Evolutionary conservation across 2,888 invertebrate genomes (phyloP).

Genomic region (Troglohyphantes excavatus): DNA sequence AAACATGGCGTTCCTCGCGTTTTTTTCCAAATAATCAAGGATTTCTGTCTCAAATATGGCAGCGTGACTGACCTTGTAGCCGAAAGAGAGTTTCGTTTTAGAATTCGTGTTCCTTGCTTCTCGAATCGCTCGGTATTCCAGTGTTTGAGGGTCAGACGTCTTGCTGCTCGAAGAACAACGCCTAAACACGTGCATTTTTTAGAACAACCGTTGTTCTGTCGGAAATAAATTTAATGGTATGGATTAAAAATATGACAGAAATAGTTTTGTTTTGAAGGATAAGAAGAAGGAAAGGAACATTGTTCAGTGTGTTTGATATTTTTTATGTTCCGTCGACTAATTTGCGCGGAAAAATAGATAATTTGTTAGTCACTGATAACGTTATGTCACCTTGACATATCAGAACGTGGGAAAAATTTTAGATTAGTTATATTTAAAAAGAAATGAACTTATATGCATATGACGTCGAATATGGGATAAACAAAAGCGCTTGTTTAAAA

Average conservation of each 20-base stretch:
- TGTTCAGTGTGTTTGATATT: too few relatives aligned
- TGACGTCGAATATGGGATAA: too few relatives aligned
- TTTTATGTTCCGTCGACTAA: too few relatives aligned
- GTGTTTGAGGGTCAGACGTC: background rate
- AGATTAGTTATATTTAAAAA: too few relatives aligned
- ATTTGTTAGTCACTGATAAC: too few relatives aligned
- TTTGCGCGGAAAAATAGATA: too few relatives aligned
- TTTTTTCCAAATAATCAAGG: background rate
- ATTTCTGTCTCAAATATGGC: background rate
- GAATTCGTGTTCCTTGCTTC: background rate
- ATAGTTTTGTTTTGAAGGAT: background rate
- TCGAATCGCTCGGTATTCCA: constrained; percentile 1
- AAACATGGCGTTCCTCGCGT: too few relatives aligned
- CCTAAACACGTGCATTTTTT: background rate
- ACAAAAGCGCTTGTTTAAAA: too few relatives aligned
- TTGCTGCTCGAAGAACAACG: background rate
- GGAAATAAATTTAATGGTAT: background rate
- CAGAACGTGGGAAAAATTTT: too few relatives aligned
- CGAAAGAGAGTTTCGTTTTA: background rate
- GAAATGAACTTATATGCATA: too few relatives aligned
- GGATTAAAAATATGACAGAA: background rate
- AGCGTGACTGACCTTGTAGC: background rate
- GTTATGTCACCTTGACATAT: too few relatives aligned
- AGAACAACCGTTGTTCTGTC: background rate
- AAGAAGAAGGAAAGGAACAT: background rate